Percentiles rank a stretch among this genome's conserved stretches.
Evolutionary conservation across 2,113 vertebrate species (phyloP).

Genomic region (Oreochromis aureus): DNA sequence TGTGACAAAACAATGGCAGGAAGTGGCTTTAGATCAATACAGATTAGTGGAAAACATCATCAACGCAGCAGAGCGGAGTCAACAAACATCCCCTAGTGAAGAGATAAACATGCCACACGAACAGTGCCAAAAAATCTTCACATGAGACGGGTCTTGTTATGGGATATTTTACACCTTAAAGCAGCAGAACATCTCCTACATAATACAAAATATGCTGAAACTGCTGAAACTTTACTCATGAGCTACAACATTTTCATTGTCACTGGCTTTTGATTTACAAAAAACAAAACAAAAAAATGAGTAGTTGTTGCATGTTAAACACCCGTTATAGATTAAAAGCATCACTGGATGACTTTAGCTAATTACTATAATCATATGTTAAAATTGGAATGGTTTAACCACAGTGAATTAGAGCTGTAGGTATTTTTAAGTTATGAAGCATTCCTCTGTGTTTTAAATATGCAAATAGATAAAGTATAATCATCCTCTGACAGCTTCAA

Average conservation of each 20-base stretch:
- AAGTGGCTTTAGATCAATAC: conserved; percentile 65
- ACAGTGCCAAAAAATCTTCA: background rate
- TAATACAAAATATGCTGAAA: background rate
- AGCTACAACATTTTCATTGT: background rate
- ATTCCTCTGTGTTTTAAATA: background rate
- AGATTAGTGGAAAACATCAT: conserved; percentile 59
- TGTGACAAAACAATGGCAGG: conserved; percentile 72
- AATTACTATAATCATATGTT: background rate
- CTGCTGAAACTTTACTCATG: background rate
- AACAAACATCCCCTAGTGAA: conserved; percentile 49
- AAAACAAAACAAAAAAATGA: background rate
- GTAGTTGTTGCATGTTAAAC: background rate
- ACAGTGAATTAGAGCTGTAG: background rate
- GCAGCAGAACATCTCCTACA: background rate
- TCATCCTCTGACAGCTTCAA: background rate
- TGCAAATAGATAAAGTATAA: background rate
- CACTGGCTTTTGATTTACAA: background rate
- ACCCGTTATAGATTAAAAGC: background rate
- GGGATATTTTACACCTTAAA: background rate
- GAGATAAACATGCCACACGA: conserved; percentile 52
- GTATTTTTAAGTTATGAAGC: background rate
- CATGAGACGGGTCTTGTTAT: background rate
- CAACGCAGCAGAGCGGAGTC: conserved; percentile 6
- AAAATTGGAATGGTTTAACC: background rate
- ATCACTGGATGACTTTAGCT: background rate